These are phyloP conservation scores for Protobothrops flavoviridis DNA, from an alignment of 2,113 vertebrate genomes.

Conservation along the genomic window DNA sequence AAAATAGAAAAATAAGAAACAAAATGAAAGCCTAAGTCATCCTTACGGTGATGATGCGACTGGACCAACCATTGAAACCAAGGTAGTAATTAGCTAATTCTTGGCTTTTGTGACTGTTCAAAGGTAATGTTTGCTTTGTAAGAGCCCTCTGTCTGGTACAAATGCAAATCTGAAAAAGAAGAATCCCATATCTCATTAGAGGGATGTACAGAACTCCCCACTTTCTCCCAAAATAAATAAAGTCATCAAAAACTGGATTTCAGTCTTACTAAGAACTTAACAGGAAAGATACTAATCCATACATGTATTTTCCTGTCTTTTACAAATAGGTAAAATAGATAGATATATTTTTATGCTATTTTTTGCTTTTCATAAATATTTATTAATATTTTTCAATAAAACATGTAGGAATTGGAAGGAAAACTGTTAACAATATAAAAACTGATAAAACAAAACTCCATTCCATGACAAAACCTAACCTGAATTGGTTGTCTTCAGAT, in stretches of 20 bases:
- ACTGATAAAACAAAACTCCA: background rate
- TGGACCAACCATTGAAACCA: conserved; percentile 78
- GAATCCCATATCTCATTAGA: background rate
- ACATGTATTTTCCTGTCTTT: background rate
- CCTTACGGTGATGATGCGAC: conserved; percentile 72
- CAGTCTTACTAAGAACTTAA: background rate
- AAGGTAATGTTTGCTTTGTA: conserved; percentile 39
- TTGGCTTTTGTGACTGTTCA: conserved; percentile 70
- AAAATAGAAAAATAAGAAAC: background rate
- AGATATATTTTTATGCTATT: background rate
- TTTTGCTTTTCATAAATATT: background rate
- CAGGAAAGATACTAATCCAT: too few relatives aligned
- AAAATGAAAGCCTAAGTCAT: background rate
- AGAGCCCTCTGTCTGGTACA: conserved; percentile 53
- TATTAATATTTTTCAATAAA: background rate
- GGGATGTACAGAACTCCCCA: background rate
- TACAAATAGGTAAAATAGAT: background rate
- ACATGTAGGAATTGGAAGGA: background rate
- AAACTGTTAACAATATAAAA: background rate
- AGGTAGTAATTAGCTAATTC: conserved; percentile 75
- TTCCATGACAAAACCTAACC: background rate
- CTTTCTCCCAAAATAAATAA: background rate
- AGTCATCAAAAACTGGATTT: background rate
- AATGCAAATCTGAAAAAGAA: conserved; percentile 58
- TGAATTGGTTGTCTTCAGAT: background rate